Evolutionary conservation across 1,140 invertebrate genomes (phyloP), one percentile per base, ranked within the genome.

Genomic region (Camponotus pennsylvanicus): DNA sequence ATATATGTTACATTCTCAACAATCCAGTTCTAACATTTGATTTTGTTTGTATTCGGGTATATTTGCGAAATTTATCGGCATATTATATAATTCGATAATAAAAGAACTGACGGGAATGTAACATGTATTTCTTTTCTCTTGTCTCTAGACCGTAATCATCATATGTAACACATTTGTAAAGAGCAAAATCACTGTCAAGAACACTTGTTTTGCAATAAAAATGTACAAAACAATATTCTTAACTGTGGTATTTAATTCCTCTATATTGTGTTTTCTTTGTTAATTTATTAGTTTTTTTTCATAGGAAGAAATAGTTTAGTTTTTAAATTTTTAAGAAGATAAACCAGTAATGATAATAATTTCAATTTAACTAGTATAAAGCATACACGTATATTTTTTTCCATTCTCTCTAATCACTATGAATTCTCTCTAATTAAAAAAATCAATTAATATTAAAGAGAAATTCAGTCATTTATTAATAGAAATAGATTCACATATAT

Each of bases 151-250:
- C 32, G 9, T 57, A 59, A 73, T 52, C 15, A 75, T 82, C 71
- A 15, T 70, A 9, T 73, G 13, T 82, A 67, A 69, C 32, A 69
- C 42, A 59, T 55, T 83, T 83, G 69, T 83, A 83, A 75, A 82
- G 18, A 73, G 61, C n/a, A 49, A 73, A 59, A 32, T 11, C 7
- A 73, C n/a, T 73, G 69, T 75, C 13, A 61, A 45, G 8, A 83
- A 83, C 11, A 63, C 27, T 21, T 75, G 18, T 83, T 82, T 82
- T 59, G 15, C 67, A 83, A 75, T 83, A 75, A 73, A 73, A 75
- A 42, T 73, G 2, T 75, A 75, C 5, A 83, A 73, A 83, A 45
- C 13, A n/a, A 83, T 15, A 73, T 82, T 75, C 37, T 83, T 75
- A 75, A 40, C 69, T 75, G 55, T 83, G 59, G 13, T 75, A 75